Evolutionary conservation across 2,888 invertebrate genomes (phyloP), one percentile per base, ranked within the genome.

Genomic region (Mythimna lalbum): DNA sequence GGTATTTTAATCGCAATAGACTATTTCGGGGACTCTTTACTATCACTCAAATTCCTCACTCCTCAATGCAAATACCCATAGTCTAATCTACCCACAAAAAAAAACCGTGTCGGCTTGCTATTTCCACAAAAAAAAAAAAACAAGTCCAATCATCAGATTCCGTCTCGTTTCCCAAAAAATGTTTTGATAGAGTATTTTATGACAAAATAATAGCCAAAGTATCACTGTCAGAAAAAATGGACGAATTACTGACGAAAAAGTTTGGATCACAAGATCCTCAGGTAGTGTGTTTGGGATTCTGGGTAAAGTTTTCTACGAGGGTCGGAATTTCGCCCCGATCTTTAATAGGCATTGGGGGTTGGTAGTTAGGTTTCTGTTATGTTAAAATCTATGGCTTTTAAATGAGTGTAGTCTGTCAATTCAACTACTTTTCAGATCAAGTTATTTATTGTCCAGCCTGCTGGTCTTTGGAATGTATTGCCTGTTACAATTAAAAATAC

Each of bases 111-210:
- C 81, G 73, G 73, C 65, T 71, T 52, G 78, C 78, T 73, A 78
- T 74, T 82, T 74, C 27, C 50, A 81, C 59, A 69, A 61, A 70
- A 62, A 78, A 70, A n/a, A 62, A 73, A 63, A 31, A 56, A 6
- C 12, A n/a, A 76, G 60, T 69, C 71, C 69, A 83, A 82, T 73
- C 83, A 83, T 63, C 67, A 49, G 59, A 73, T 75, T 73, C 77
- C 80, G 70, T 80, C 67, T 73, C 77, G 78, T 76, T 67, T 76
- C 67, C 75, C 57, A 65, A 76, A 80, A 82, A 85, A 85, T 84
- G 87, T 88, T 88, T 86, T 88, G 89, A 90, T 93, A 93, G 74
- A 93, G 92, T 89, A 92, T 92, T 93, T 93, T 93, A 93, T 90
- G 93, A 92, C 90, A 88, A 93, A 93, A 94, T 93, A 93, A 93